Base-by-base conservation (phyloP, 1,140 invertebrate species). In the silkworm (Bombyx mori) region DNA sequence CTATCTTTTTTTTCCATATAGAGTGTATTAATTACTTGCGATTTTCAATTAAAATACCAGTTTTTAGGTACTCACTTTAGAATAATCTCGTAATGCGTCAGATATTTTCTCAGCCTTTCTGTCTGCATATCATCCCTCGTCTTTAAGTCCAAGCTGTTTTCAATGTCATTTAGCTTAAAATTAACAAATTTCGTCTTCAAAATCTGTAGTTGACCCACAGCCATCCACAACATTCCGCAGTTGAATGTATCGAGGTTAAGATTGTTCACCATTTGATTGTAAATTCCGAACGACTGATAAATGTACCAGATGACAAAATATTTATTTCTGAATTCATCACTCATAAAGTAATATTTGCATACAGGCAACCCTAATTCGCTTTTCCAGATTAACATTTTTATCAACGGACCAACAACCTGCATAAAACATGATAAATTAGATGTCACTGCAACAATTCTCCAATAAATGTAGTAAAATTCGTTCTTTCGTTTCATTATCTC, bases 311-410 rank as follows among this genome's bases (percentile, higher is more conserved):
- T 69, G 8, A 61, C n/a, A 58, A 75, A 84, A 68, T 79, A 75
- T 8, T 57, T 57, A 42, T 65, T 18, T 42, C 73, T 50, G 5
- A 57, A 22, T 49, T 73, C 56, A 5, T 71, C 62, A n/a, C 59
- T 66, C 42, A 84, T 62, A 61, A 82, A 84, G 67, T 78, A 82
- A 65, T 79, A 84, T 63, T 74, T 75, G 56, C 72, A 77, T 52
- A 84, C 63, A 12, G 79, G 81, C 50, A 84, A 60, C 47, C 77
- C 65, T 35, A 73, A 52, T 7, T 57, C 54, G n/a, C 58, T 57
- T 43, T 67, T 64, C 44, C 68, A 73, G 60, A 76, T 62, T 0
- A 74, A 62, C 61, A 71, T 51, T 18, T 60, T 44, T 18, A 76
- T 56, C 56, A 79, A 54, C 43, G 78, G 73, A 10, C 65, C 10